Percentiles rank a stretch among this genome's conserved stretches.
These are phyloP conservation scores for Agriopis aurantiaria DNA, from an alignment of 2,888 invertebrate genomes.

Conservation along the genomic window DNA sequence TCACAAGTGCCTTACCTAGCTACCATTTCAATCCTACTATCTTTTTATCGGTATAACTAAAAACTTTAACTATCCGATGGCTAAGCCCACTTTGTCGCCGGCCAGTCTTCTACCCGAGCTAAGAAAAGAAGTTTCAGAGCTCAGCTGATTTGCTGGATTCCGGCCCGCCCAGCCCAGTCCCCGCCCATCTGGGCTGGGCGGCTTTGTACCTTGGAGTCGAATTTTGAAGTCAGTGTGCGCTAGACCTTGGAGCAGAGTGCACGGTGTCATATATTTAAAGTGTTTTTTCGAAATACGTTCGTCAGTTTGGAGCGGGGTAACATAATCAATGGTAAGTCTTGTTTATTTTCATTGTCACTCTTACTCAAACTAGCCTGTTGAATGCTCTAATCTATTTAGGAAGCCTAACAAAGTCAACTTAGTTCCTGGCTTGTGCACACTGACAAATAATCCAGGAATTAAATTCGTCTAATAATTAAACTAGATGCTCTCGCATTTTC, in stretches of 20 bases:
- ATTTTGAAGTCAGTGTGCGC: conserved; percentile 59
- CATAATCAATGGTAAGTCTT: conserved; percentile 38
- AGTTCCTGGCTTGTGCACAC: too few species aligned
- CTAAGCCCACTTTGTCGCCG: conserved; percentile 27
- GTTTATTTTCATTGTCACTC: neutral
- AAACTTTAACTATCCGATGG: conserved; percentile 16
- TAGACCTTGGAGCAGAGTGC: conserved; percentile 50
- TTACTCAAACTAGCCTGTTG: neutral
- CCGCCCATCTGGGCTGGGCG: conserved; percentile 76
- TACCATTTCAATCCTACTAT: neutral
- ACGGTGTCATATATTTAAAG: conserved; percentile 31
- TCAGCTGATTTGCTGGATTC: conserved; percentile 71
- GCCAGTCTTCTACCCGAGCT: conserved; percentile 70
- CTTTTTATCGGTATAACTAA: conserved; percentile 3
- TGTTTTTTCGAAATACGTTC: conserved; percentile 49
- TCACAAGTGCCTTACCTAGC: neutral
- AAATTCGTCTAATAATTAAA: too few species aligned
- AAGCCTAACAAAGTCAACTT: neutral
- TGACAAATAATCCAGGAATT: too few species aligned
- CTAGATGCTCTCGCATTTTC: too few species aligned
- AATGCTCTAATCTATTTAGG: neutral
- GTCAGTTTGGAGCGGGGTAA: conserved; percentile 10
- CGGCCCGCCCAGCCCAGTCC: conserved; percentile 72
- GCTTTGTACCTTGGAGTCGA: conserved; percentile 45
- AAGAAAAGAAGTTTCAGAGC: conserved; percentile 73